phyloP scores from a whole-genome alignment of 2,888 invertebrate species.

The Plusia festucae region DNA sequence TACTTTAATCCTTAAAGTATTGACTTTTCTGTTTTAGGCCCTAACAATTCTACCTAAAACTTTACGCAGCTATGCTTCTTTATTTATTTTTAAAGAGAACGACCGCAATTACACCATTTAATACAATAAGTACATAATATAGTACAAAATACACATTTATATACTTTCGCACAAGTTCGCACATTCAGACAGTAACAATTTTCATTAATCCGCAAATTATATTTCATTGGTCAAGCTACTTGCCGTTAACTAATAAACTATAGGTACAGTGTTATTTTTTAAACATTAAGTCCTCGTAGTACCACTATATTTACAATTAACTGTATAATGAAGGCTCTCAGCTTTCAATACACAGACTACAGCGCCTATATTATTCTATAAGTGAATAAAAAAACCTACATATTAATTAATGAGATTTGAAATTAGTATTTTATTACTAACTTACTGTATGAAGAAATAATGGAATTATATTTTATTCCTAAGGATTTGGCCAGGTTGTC shows the following conservation, averaged over 20 bases:
- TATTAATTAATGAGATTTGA: slow-evolving; percentile 25
- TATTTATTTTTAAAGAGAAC: too few species aligned
- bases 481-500: background rate
- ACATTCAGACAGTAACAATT: too few species aligned
- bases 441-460: background rate
- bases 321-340: background rate
- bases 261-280: too few species aligned
- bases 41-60: too few species aligned
- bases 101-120: too few species aligned
- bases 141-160: too few species aligned
- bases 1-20: too few species aligned
- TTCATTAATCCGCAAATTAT: too few species aligned
- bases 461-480: background rate
- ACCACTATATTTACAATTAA: background rate
- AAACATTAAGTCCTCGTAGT: background rate
- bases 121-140: too few species aligned
- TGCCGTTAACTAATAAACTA: background rate
- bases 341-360: slow-evolving; percentile 12
- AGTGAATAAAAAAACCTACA: slow-evolving; percentile 9
- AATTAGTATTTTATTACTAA: slow-evolving; percentile 25
- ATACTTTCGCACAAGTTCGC: too few species aligned
- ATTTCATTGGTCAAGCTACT: background rate
- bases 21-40: too few species aligned
- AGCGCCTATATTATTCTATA: background rate
- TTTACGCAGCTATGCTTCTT: too few species aligned